Evolutionary conservation across 2,888 invertebrate species (phyloP).

Genomic region (Operophtera brumata): DNA sequence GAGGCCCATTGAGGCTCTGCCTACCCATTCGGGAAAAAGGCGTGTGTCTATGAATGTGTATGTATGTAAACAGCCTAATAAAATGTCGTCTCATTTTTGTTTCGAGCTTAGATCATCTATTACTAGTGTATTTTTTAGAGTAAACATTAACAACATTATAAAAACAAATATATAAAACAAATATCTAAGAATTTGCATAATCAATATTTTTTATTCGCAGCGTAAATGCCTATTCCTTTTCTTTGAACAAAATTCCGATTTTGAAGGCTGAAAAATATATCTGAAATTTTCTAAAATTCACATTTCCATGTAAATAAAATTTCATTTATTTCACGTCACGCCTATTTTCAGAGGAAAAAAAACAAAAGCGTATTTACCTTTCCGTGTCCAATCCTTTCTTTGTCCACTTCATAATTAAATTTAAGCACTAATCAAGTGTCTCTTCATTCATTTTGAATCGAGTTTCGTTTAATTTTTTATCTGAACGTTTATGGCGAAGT

Average conservation of each 20-base stretch:
- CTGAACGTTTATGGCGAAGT: constrained; percentile 9
- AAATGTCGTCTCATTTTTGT: no score
- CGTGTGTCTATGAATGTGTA: no score
- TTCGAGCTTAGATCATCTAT: no score
- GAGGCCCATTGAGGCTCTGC: no score
- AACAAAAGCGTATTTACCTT: constrained; percentile 51
- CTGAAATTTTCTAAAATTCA: no score
- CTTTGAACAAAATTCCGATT: neutral
- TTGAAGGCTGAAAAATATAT: no score
- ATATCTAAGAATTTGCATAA: neutral
- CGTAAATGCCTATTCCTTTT: neutral
- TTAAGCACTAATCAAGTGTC: constrained; percentile 60
- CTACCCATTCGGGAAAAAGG: no score
- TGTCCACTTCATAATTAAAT: constrained; percentile 72
- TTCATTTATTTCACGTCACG: neutral
- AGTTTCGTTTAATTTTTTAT: constrained; percentile 4
- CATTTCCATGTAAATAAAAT: neutral
- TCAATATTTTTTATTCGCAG: neutral
- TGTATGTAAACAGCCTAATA: no score
- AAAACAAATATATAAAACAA: constrained; percentile 5
- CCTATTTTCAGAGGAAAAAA: constrained; percentile 14
- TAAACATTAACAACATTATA: neutral
- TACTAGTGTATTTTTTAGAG: neutral
- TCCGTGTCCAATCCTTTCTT: constrained; percentile 65
- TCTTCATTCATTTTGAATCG: constrained; percentile 14